A percentile compares a stretch with the other conserved stretches of the same genome.
Evolutionary conservation across 2,888 invertebrate species (phyloP).

Genomic region (Herminia tarsipennalis): DNA sequence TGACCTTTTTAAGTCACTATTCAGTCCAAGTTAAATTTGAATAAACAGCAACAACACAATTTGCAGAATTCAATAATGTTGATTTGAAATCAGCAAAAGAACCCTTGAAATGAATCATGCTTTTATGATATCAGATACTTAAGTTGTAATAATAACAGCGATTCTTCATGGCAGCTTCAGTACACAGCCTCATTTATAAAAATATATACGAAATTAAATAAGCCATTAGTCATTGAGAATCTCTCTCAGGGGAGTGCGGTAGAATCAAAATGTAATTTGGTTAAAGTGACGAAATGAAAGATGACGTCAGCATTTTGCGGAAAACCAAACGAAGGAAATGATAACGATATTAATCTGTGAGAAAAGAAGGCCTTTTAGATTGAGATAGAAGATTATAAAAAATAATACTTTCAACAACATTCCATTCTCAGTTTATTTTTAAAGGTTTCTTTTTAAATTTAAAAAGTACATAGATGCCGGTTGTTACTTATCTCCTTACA

Average conservation of each 20-base stretch:
- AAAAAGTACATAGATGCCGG: no score
- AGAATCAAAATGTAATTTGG: conserved; percentile 62
- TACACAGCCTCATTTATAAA: conserved; percentile 45
- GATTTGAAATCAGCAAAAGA: no score
- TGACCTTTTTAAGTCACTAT: conserved; percentile 32
- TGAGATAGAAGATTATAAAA: neutral
- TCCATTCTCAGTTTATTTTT: no score
- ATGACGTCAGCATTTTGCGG: conserved; percentile 52
- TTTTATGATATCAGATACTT: no score
- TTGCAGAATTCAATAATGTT: no score
- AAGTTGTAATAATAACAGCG: no score
- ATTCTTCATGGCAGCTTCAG: conserved; percentile 14
- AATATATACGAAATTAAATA: conserved; percentile 54
- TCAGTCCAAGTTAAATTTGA: no score
- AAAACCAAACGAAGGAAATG: conserved; percentile 46
- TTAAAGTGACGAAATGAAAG: conserved; percentile 46
- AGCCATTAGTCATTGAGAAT: conserved; percentile 57
- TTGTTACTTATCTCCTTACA: no score
- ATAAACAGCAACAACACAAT: no score
- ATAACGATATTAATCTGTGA: conserved; percentile 51
- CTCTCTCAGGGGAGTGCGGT: conserved; percentile 38
- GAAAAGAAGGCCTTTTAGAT: neutral
- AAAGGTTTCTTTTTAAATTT: no score
- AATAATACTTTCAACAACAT: neutral
- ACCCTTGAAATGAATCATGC: no score